Evolutionary conservation across 92 coral and sea anemone species (phyloP), one percentile per base, ranked within the genome.

Genomic region (Nematostella vectensis): DNA sequence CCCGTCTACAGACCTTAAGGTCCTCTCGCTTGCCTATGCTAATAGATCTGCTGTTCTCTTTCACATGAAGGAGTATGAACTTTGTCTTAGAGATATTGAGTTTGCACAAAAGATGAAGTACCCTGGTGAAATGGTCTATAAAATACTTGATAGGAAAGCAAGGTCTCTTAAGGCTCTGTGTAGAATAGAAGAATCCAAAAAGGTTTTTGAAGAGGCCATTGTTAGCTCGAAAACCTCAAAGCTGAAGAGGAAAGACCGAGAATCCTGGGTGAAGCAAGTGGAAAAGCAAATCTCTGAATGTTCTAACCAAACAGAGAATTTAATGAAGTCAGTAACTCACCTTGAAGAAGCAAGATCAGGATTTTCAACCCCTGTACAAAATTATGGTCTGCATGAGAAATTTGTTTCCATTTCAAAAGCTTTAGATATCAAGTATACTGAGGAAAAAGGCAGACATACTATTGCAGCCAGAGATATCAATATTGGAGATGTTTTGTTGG

Each of bases 11-110:
- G 74, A 63, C 1, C 76, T 74, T 30, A 67, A 51, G 47, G 82
- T 83, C 38, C 54, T 76, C 4, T 56, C 97, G 8, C 80, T 85
- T 57, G 97, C 95, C 22, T 65, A 69, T 74, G 97, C 97, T 16
- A 89, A 89, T 50, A 81, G 89, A 42, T 89, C 97, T 31, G 97
- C 97, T n/a, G 89, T 78, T 4, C 57, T 81, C 50, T 81, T 70
- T 23, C 74, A 85, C 37, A 54, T 85, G 42, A 55, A 66, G 29
- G 59, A 85, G 29, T 71, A 77, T 53, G 55, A 2, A 11, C 65
- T 63, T 2, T 89, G 95, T 52, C 56, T 86, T 44, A 62, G 63
- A 24, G 93, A 79, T 51, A 87, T 93, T 52, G 77, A 78, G 29
- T 53, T 62, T 31, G 83, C 96, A 9, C 71, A 85, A 38, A 57